Percentiles rank a stretch among this genome's conserved stretches.
These are phyloP conservation scores for Scolopax mira DNA, from an alignment of 2,113 vertebrate species.

Conservation along the genomic window DNA sequence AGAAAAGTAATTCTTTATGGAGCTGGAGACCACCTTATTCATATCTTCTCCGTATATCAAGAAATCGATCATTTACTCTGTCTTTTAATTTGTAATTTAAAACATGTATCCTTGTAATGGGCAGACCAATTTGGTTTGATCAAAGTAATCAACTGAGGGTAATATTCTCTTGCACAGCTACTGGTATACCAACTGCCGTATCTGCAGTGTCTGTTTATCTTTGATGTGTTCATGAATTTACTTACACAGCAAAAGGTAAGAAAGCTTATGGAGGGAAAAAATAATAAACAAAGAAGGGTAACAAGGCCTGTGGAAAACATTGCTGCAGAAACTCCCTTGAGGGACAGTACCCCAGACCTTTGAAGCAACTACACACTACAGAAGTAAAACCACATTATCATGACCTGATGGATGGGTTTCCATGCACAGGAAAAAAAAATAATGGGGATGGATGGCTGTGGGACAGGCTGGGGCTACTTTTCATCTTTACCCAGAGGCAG, in stretches of 20 bases:
- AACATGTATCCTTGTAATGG: not conserved
- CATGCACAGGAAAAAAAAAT: not conserved
- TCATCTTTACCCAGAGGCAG: not conserved
- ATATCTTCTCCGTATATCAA: not conserved
- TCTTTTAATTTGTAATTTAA: conserved; percentile 14
- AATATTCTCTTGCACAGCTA: not conserved
- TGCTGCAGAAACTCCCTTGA: not conserved
- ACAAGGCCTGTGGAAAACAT: not conserved
- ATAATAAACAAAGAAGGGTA: not conserved
- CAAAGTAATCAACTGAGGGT: not conserved
- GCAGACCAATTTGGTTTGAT: not conserved
- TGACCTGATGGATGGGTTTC: not conserved
- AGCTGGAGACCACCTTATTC: not conserved
- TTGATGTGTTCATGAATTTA: not conserved
- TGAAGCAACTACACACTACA: not conserved
- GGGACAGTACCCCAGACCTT: not conserved
- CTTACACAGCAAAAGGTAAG: not conserved
- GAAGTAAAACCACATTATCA: not conserved
- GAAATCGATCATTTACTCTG: not conserved
- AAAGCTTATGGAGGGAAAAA: not conserved
- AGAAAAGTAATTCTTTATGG: not conserved
- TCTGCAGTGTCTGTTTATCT: not conserved
- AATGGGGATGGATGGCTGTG: not conserved
- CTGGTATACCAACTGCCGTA: not conserved
- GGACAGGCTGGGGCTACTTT: not conserved